Evolutionary conservation across 2,888 invertebrate species (phyloP).

Genomic region (Caenorhabditis sp.): DNA sequence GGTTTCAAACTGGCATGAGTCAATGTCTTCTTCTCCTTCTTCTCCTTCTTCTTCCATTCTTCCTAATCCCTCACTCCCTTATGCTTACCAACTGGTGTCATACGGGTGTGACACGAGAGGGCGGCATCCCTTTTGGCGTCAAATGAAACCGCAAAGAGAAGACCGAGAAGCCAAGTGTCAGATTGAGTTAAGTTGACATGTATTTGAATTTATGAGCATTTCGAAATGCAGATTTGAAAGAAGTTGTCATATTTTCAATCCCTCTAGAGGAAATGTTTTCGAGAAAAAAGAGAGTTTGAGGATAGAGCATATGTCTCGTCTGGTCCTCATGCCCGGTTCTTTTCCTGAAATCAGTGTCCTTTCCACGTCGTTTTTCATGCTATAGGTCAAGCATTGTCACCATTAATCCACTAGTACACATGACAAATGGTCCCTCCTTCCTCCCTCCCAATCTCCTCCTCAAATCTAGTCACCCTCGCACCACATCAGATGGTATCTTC

Average conservation of each 20-base stretch:
- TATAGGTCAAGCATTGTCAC: slow-evolving; percentile 18
- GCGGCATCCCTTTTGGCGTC: slow-evolving; percentile 17
- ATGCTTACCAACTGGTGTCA: slow-evolving; percentile 42
- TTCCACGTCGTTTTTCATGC: background rate
- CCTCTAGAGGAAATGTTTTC: background rate
- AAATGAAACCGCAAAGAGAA: no score
- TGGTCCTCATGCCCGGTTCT: background rate
- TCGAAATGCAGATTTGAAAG: background rate
- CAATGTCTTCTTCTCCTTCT: slow-evolving; percentile 11
- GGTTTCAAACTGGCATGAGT: slow-evolving; percentile 18
- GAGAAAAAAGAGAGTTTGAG: background rate
- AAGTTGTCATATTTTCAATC: background rate
- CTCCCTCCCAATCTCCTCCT: background rate
- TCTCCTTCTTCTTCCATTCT: slow-evolving; percentile 17
- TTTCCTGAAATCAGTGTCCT: no score
- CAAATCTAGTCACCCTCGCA: slow-evolving; percentile 17
- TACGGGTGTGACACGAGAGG: slow-evolving; percentile 11
- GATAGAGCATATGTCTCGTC: background rate
- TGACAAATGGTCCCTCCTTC: slow-evolving; percentile 20
- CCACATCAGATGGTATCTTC: slow-evolving; percentile 46
- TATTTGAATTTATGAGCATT: slow-evolving; percentile 11
- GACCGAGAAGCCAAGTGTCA: slow-evolving; percentile 29
- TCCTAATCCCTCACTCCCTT: background rate
- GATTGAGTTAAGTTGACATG: slow-evolving; percentile 36
- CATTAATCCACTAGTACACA: slow-evolving; percentile 16